Base-by-base conservation (phyloP, 2,888 invertebrate genomes). In the Pyrrhia umbra region DNA sequence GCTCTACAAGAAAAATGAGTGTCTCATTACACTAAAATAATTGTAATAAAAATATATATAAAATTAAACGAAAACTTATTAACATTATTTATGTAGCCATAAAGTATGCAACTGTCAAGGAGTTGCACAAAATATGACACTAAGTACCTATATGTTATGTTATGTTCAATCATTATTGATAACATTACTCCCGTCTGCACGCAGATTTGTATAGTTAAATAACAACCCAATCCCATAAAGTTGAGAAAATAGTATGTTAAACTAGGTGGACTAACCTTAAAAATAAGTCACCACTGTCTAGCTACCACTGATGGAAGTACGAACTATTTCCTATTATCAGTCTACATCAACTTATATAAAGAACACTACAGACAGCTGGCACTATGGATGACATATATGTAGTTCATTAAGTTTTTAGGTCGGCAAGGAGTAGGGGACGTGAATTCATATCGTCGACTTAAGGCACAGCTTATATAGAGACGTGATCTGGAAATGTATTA, bases 401-500 rank as follows among this genome's bases (percentile, higher is more conserved):
- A 45, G 50, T 68, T 77, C 68, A 64, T 69, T 66, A 65, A 59
- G 40, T 73, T 69, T 76, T 75, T 71, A 76, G 79, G 74, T 70
- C 69, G 47, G 62, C 43, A 51, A 68, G 64, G 59, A 50, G 43
- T 49, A 54, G 43, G 18, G 43, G 68, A 68, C 43, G 61, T 72
- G 80, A 82, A 82, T 82, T 85, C 81, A 86, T 81, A 82, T 79
- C 75, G 71, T 66, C 74, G 64, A 72, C 74, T 76, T 79, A 80
- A 71, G 72, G 58, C 75, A 37, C 51, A 23, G 27, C 63, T 63
- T 69, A 72, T 59, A 50, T 49, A 20, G 18, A 72, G 49, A 87
- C 87, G 87, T 88, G 88, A 85, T 85, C 84, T 80, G 88, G 81
- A 88, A 85, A 72, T 69, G 73, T 81, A 83, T 81, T 68, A 76